Conservation (phyloP, 2,888 invertebrate species). For the Rhimphoctona megacephalus region DNA sequence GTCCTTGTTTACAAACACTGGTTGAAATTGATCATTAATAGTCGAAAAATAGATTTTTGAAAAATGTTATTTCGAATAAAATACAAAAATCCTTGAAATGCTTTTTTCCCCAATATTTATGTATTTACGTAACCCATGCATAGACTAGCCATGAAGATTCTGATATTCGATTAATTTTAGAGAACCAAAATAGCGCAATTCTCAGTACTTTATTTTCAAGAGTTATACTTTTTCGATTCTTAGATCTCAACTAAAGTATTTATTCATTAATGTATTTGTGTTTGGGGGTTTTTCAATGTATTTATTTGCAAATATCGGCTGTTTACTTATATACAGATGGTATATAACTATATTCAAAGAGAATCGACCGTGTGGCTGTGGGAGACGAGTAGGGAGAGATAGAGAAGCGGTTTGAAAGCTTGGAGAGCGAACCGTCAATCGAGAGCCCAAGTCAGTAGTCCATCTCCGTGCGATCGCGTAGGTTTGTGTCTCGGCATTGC, state of each 20-base stretch:
- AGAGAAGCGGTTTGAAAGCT: slow-evolving; percentile 39
- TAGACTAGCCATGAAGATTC: neutral
- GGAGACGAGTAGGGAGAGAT: slow-evolving; percentile 26
- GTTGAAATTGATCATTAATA: neutral
- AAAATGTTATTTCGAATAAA: neutral
- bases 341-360: neutral
- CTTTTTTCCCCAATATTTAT: neutral
- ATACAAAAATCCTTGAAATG: neutral
- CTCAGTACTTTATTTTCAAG: neutral
- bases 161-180: neutral
- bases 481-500: slow-evolving; percentile 20
- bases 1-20: neutral
- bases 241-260: neutral
- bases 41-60: neutral
- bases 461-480: slow-evolving; percentile 49
- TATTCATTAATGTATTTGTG: neutral
- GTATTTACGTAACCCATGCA: neutral
- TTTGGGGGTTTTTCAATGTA: neutral
- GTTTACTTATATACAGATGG: neutral
- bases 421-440: slow-evolving; percentile 24
- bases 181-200: neutral
- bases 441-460: slow-evolving; percentile 56
- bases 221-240: neutral
- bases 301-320: slow-evolving; percentile 8
- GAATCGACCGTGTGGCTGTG: slow-evolving; percentile 58